Base-by-base conservation (phyloP, 64 coral and sea anemone species). In the Platygyra sinensis region DNA sequence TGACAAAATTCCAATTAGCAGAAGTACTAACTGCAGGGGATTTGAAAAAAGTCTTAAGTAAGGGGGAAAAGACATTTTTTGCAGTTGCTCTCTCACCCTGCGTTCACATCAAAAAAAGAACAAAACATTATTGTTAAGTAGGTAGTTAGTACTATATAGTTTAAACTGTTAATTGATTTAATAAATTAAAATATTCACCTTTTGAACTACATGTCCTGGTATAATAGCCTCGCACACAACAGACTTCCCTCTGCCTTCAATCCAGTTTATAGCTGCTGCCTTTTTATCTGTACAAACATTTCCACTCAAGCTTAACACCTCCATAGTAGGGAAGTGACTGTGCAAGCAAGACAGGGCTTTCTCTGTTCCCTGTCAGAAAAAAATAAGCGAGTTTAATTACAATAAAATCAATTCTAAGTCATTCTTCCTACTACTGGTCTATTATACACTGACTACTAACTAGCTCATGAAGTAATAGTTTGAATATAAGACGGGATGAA, bases 261-360 rank as follows among this genome's bases (percentile, higher is more conserved):
- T 96, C 97, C 97, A 99, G 84, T 99, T 99, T 11, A 99, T 83
- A 9, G 94, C 80, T 10, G 97, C 93, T 33, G 97, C 94, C 77
- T 99, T 99, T 39, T 99, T 99, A 82, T 99, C 97, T 39, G 97
- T 89, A 67, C 97, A 99, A 75, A 96, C 95, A 91, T 99, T 99
- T 13, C 97, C 97, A 96, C 97, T 99, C 11, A 99, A 87, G 20
- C 97, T 96, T 6, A 99, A 74, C 11, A 99, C 91, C 55, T 99
- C 97, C 79, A 99, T 89, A 14, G 78, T 74, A 60, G 93, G 91
- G 67, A 99, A 99, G 28, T 99, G 91, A 52, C 90, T 83, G 18
- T 96, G 91, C 51, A 99, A 72, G 20, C 90, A 93, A 52, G 86
- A 32, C 0, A 99, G 86, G 10, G 97, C 94, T 74, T 95, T 95